Percentiles rank a stretch among this genome's conserved stretches.
phyloP scores from a whole-genome alignment of 2,888 invertebrate genomes.

The Drosophila tanythrix region DNA sequence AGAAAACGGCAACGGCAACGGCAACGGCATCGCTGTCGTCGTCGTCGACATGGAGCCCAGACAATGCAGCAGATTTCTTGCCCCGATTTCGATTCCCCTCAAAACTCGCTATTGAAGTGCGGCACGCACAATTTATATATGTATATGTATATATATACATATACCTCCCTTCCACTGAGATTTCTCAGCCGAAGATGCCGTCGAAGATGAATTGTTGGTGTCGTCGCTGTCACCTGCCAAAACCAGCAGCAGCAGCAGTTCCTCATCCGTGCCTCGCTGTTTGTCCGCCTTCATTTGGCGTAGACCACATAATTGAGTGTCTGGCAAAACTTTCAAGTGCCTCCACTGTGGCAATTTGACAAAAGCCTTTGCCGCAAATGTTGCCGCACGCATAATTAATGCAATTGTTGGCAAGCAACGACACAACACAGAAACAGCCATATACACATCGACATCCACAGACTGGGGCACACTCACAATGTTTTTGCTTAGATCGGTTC shows the following conservation, averaged over 20 bases:
- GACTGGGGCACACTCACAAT: background rate
- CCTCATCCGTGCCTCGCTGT: background rate
- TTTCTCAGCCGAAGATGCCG: slow-evolving; percentile 29
- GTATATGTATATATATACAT: background rate
- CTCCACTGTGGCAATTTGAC: slow-evolving; percentile 57
- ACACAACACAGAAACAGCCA: slow-evolving; percentile 12
- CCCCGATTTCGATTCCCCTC: slow-evolving; percentile 31
- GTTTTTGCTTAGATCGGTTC: slow-evolving; percentile 32
- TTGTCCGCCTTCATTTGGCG: slow-evolving; percentile 7
- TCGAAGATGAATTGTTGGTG: slow-evolving; percentile 74
- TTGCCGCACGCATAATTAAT: slow-evolving; percentile 75
- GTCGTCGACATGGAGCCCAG: slow-evolving; percentile 35
- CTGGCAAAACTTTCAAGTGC: slow-evolving; percentile 57
- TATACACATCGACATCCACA: background rate
- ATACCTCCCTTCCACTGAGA: slow-evolving; percentile 18
- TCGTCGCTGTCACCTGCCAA: slow-evolving; percentile 50
- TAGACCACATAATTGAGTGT: slow-evolving; percentile 61
- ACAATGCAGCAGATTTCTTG: slow-evolving; percentile 60
- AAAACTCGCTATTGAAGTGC: slow-evolving; percentile 68
- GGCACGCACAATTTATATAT: slow-evolving; percentile 65
- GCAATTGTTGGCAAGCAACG: slow-evolving; percentile 68
- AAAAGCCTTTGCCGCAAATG: slow-evolving; percentile 61
- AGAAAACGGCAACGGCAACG: slow-evolving; percentile 36
- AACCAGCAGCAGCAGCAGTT: slow-evolving; percentile 17
- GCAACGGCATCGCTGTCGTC: slow-evolving; percentile 26